A percentile compares a stretch with the other conserved stretches of the same genome.
Conservation (phyloP, 2,797 vertebrate species). For the Tokudaia muenninki region DNA sequence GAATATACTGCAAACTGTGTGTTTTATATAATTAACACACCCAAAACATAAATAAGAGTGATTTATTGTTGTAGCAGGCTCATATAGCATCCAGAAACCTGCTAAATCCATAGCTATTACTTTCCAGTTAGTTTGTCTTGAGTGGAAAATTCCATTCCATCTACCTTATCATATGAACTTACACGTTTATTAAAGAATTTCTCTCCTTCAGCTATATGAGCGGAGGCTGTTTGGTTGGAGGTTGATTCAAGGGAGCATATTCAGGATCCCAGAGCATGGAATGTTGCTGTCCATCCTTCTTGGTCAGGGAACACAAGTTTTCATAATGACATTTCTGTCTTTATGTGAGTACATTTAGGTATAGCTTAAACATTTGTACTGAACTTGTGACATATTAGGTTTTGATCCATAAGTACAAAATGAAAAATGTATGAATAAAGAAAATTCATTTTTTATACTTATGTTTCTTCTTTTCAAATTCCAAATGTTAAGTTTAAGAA, state of each 20-base stretch:
- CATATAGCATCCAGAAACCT: conserved; percentile 68
- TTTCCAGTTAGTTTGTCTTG: conserved; percentile 81
- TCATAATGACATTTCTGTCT: conserved; percentile 95
- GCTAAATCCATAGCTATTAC: conserved; percentile 77
- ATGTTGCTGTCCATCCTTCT: conserved; percentile 96
- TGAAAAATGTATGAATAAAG: not conserved
- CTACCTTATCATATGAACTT: conserved; percentile 56
- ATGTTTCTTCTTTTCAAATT: not conserved
- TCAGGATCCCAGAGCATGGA: conserved; percentile 93
- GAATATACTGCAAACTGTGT: conserved; percentile 40
- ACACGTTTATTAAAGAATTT: conserved; percentile 66
- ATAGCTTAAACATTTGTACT: conserved; percentile 6
- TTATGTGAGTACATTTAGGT: conserved; percentile 91
- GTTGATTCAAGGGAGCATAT: conserved; percentile 94
- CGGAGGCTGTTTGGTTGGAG: conserved; percentile 97
- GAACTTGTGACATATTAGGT: not conserved
- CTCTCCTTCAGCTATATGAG: conserved; percentile 90
- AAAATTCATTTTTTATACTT: conserved; percentile 23
- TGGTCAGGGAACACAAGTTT: conserved; percentile 95
- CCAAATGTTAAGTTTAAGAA: not conserved
- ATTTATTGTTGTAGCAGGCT: conserved; percentile 39
- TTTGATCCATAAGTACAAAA: conserved; percentile 20
- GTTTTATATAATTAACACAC: conserved; percentile 18
- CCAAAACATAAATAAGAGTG: conserved; percentile 20
- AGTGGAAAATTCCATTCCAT: conserved; percentile 81